phyloP scores from a whole-genome alignment of 2,113 vertebrate species.

The Ophthalmotilapia sp. region DNA sequence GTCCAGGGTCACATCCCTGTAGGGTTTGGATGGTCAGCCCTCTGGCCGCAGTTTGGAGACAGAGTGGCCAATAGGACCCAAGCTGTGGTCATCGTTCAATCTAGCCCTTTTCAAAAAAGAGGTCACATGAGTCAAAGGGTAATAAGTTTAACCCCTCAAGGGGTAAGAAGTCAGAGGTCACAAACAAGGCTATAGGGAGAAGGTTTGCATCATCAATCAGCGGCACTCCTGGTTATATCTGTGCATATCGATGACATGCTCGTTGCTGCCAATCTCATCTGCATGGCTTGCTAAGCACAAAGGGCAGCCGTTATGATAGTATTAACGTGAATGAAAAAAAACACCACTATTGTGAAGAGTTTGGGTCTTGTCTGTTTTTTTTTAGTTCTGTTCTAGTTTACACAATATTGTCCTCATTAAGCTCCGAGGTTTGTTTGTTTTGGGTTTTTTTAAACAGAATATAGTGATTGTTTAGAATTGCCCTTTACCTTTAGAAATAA shows the following conservation, averaged over 20 bases:
- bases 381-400: neutral
- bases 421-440: neutral
- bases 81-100: constrained; percentile 86
- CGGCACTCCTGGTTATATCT: constrained; percentile 53
- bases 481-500: neutral
- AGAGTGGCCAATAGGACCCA: constrained; percentile 74
- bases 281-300: constrained; percentile 49
- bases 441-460: neutral
- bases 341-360: neutral
- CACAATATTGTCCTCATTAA: neutral
- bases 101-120: constrained; percentile 81
- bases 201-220: constrained; percentile 73
- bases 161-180: constrained; percentile 80
- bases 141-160: constrained; percentile 87
- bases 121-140: constrained; percentile 86
- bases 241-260: constrained; percentile 41
- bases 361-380: neutral
- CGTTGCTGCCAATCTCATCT: constrained; percentile 49
- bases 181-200: constrained; percentile 78
- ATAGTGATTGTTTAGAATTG: neutral
- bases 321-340: neutral
- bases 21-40: constrained; percentile 57
- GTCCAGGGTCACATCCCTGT: constrained; percentile 58
- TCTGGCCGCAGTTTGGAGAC: constrained; percentile 49
- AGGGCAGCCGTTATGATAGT: neutral